These are phyloP conservation scores for Hemichromis elongatus DNA, from an alignment of 2,113 vertebrate genomes.

Conservation along the genomic window DNA sequence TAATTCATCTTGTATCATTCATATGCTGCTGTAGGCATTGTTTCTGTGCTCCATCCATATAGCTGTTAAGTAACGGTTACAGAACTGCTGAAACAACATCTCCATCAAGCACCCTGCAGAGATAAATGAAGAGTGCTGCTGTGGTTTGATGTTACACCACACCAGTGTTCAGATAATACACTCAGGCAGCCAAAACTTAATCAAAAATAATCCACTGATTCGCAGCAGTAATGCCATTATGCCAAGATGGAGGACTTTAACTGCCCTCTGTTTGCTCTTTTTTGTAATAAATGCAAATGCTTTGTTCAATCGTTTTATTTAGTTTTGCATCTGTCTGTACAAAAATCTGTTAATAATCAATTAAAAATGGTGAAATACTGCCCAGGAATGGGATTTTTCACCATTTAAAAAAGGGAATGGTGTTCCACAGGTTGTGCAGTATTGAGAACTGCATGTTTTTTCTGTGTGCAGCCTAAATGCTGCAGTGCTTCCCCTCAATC, in stretches of 20 bases:
- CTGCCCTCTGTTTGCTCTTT: not conserved
- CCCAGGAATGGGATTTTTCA: not conserved
- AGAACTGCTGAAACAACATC: not conserved
- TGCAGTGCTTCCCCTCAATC: slow-evolving; percentile 51
- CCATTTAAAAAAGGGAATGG: not conserved
- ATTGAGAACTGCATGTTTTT: not conserved
- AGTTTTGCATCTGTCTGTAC: not conserved
- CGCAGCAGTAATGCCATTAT: slow-evolving; percentile 1
- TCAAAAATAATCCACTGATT: not conserved
- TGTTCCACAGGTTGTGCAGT: slow-evolving; percentile 22
- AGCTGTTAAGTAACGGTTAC: not conserved
- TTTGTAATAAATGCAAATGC: not conserved
- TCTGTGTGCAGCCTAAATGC: not conserved
- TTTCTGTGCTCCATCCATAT: not conserved
- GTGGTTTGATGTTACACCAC: slow-evolving; percentile 1
- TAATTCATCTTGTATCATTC: not conserved
- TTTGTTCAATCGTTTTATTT: not conserved
- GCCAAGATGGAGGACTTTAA: not conserved
- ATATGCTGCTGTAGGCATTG: not conserved
- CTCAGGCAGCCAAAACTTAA: not conserved
- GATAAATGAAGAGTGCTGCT: slow-evolving; percentile 16
- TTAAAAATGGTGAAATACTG: not conserved
- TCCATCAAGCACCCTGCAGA: slow-evolving; percentile 20
- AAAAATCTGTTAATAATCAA: not conserved
- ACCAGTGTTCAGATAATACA: not conserved